Base-by-base conservation (phyloP, 2,888 invertebrate species). In the Drosophila histrio region DNA sequence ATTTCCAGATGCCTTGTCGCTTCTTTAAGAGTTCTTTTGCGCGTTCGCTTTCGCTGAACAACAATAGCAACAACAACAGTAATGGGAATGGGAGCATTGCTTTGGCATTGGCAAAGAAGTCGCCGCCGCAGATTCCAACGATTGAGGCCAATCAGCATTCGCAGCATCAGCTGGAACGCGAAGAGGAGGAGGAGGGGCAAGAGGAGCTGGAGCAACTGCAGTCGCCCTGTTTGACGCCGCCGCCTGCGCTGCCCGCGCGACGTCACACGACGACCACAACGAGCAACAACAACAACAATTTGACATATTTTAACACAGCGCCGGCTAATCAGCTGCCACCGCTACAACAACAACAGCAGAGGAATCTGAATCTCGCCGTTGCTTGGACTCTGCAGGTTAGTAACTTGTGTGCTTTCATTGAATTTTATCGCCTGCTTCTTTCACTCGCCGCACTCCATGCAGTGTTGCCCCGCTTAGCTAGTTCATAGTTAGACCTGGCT, bases 1-100 rank as follows among this genome's bases (percentile, higher is more conserved):
- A 91, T 86, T 91, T 92, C 70, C 90, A 85, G 72, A 72, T 90
- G 77, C 89, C 92, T 50, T 92, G 91, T 32, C 92, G 92, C 67
- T 92, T 91, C 76, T 93, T 93, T 82, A 93, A 93, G 89, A 93
- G 93, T 86, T 92, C 92, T 64, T 93, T 93, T 88, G 93, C 93
- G 43, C 92, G 93, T 58, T 92, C 93, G 38, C 91, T 93, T 80
- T 92, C 92, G 60, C 91, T 91, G 56, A 92, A 85, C 69, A 88
- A 79, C 80, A 88, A 75, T 78, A 72, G 65, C 62, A 73, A 44
- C 62, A 77, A 46, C 61, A 65, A 9, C 61, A 54, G 22, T 4
- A 52, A 30, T 21, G 54, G 56, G 32, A 57, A 47, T 28, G 47
- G 28, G 17, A 50, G 41, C 39, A 41, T 21, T 17, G 39, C 47